Evolutionary conservation across 2,797 vertebrate species (phyloP), one percentile per base, ranked within the genome.

Genomic region (Babyrousa celebensis): DNA sequence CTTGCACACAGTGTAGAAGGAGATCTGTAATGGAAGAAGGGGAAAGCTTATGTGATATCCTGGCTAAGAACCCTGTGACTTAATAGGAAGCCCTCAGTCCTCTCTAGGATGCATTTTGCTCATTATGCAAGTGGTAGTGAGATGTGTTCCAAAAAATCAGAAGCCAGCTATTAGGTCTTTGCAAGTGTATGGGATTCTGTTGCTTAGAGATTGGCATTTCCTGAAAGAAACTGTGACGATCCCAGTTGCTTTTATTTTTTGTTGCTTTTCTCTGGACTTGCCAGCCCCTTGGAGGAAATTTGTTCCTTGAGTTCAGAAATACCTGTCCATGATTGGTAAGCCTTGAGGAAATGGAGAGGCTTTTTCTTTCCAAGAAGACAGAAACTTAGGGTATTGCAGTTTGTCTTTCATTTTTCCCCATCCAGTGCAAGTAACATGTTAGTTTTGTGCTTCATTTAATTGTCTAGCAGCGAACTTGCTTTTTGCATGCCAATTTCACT

Each of bases 191-290:
- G 11, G 6, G 18, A n/a, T 70, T 94, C n/a, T 80, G 12, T 82
- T 75, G 54, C 78, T 85, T 90, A 94, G 29, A 78, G 67, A 92
- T 95, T 77, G 32, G 2, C 11, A 36, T 62, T 93, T 95, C 27
- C 54, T 40, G 32, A 91, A 94, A 79, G 63, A 87, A 94, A n/a
- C 14, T 23, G 48, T 94, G 40, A 87, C 67, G 27, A 16, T 90
- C 25, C 36, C 36, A 36, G 36, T 36, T 36, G 36, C 36, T 36
- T 36, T 36, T 36, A 36, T 36, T 36, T 36, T 36, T 36, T 36
- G 36, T 36, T 36, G 36, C 25, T 85, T 75, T 36, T 70, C 0
- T 58, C 14, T 54, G 25, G 18, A 36, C 36, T 63, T 14, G 1
- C 18, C 18, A 71, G 12, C 36, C 43, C 36, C 77, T 74, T 29